phyloP scores from a whole-genome alignment of 2,888 invertebrate genomes.

The Agapetus fuscipes region DNA sequence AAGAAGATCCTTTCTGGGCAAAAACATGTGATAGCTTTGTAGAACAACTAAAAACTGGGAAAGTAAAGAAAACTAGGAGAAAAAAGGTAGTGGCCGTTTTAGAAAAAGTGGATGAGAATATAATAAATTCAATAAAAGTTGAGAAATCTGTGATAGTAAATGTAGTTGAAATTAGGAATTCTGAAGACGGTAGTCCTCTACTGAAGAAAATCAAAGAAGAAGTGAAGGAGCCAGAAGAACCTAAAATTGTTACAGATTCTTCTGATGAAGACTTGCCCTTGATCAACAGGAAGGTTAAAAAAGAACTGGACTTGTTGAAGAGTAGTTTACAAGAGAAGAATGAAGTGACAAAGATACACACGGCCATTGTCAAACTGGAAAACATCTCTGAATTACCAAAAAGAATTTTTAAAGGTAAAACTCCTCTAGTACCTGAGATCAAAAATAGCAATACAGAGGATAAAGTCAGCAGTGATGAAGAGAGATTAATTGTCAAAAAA shows the following conservation, averaged over 20 bases:
- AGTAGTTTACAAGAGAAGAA: conserved; percentile 12
- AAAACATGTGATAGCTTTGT: conserved; percentile 70
- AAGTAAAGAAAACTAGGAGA: conserved; percentile 45
- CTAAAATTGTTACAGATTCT: conserved; percentile 26
- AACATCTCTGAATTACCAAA: conserved; percentile 13
- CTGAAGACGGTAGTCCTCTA: conserved; percentile 11
- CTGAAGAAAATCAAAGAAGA: conserved; percentile 22
- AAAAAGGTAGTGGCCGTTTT: conserved; percentile 33
- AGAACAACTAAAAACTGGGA: conserved; percentile 58
- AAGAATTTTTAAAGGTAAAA: conserved; percentile 7
- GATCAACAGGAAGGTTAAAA: conserved; percentile 37
- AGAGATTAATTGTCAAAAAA: conserved; percentile 25
- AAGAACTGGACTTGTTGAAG: conserved; percentile 26
- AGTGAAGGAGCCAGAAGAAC: conserved; percentile 24
- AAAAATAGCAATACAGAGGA: conserved; percentile 25
- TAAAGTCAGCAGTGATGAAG: conserved; percentile 26
- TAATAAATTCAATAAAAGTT: conserved; percentile 21
- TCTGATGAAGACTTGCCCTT: conserved; percentile 40
- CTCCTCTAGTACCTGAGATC: conserved; percentile 12
- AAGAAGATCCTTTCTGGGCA: conserved; percentile 49
- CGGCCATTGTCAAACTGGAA: conserved; percentile 19
- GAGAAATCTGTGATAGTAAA: conserved; percentile 21
- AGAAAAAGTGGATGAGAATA: conserved; percentile 27
- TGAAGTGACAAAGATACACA: conserved; percentile 9
- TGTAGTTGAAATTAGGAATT: conserved; percentile 19